Evolutionary conservation across 2,888 invertebrate species (phyloP), one percentile per base, ranked within the genome.

Genomic region (Protophormia terraenovae): DNA sequence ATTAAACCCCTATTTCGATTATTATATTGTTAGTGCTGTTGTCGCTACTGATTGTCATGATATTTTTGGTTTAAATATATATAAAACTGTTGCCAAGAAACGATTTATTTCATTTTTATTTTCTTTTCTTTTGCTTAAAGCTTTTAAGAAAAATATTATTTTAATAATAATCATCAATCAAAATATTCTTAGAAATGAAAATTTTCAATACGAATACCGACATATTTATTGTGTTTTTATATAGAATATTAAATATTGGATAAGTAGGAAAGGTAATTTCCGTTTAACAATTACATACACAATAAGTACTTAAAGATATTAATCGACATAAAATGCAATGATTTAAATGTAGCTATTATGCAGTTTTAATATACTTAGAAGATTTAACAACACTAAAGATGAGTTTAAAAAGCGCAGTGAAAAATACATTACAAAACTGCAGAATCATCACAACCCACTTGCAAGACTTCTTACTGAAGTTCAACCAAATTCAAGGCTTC

Each of bases 141-240:
- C 10, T 19, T 32, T 35, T 6, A 12, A 8, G n/a, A n/a, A 27
- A 64, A 41, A 45, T 64, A 45, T 64, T 64, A 41, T 64, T 64
- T 64, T 64, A 41, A 64, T 64, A 24, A 24, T 64, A 64, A 45
- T 64, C 64, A 45, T 64, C 45, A 41, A 41, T 64, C 41, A 64
- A 7, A 41, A 41, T 3, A 22, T 41, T 45, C 24, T 41, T 7
- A 10, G 64, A 45, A 64, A n/a, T 27, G 14, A 27, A 53, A 6
- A 24, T 22, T 38, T 62, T 38, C 22, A 62, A 19, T 62, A 22
- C 0, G 29, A 62, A 62, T 62, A 22, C 62, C 53, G 10, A 62
- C 35, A 62, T 16, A 16, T 32, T 16, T 32, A 10, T 32, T 16
- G 16, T 60, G 60, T 32, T 32, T 29, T 47, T 14, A 53, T 53